Base-by-base conservation (phyloP, 2,797 vertebrate species). In the Pseudochromis fuscus region DNA sequence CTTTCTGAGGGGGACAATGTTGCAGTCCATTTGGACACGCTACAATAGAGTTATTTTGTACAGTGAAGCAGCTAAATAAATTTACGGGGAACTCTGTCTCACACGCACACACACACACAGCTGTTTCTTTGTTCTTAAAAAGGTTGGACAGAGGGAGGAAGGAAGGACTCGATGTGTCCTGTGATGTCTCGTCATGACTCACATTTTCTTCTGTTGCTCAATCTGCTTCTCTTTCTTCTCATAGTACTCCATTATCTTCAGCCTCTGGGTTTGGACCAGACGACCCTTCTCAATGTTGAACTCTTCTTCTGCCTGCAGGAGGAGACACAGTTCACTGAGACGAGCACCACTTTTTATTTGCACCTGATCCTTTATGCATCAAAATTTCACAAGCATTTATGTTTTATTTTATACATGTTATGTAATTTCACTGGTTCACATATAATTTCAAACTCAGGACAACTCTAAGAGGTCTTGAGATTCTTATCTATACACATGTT, bases 141-240 rank as follows among this genome's bases (percentile, higher is more conserved):
- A 49, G 33, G 1, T 18, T 15, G 0, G 35, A 70, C 46, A 59
- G 37, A 67, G 48, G 76, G 70, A 66, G 55, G 28, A 72, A 72
- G 58, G 21, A 15, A 73, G 19, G 69, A 46, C 19, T 23, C 2
- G 2, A 25, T 5, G 60, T 2, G 67, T 71, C 70, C 59, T 73
- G 67, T 74, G 79, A 82, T 72, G 25, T 71, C 31, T 42, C 0
- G 27, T 40, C 35, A 35, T 63, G 73, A 84, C 75, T 92, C 90
- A 99, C 98, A 99, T 99, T 93, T 99, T 99, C 93, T 99, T 99
- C 82, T 99, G 98, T 84, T 99, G 98, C 79, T 99, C 98, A 49
- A 99, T 99, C 90, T 99, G 98, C 84, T 99, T 99, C 87, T 99
- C 98, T 74, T 99, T 99, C 91, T 99, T 99, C 92, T 99, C 98